Evolutionary conservation across 2,888 invertebrate species (phyloP), one percentile per base, ranked within the genome.

Genomic region (Synergus japonicus): DNA sequence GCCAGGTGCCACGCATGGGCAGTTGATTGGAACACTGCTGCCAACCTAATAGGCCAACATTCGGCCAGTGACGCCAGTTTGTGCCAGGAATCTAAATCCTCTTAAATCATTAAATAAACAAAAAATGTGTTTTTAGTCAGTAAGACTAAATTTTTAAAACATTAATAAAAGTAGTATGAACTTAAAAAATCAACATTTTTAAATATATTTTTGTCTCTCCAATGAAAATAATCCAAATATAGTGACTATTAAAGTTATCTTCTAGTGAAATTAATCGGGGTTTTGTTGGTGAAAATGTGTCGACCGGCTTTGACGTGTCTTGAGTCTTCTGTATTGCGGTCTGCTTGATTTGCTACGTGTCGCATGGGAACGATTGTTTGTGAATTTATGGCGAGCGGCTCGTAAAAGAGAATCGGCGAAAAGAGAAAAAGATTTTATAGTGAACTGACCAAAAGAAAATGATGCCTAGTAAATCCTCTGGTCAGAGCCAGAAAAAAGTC

Each of bases 401-500:
- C 37, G 69, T 85, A 77, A 83, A 76, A 81, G 67, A 69, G n/a
- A 8, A 15, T 37, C 15, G 15, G 29, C n/a, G 37, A 54, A 54
- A 15, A 37, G 37, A 37, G 73, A 54, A 15, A 7, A 54, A 12
- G 13, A 64, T 58, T 43, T 76, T 22, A n/a, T 76, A 22, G 18
- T 43, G 15, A 76, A 13, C n/a, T 37, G 8, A 15, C 60, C 13
- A 22, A 60, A 63, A 81, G 83, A 80, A 81, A 54, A 88, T 87
- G 88, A 82, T 86, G 80, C 79, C 86, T 66, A 88, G 84, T 81
- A 88, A 84, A 84, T 81, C 84, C 22, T 81, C 86, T 77, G 81
- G 87, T 84, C 84, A 89, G 82, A 87, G 86, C 82, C 81, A 88
- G 79, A 90, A 89, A 83, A 91, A 91, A 87, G 84, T 90, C 79